Evolutionary conservation across 1,140 invertebrate genomes (phyloP), one percentile per base, ranked within the genome.

Genomic region (Bombus picipes): DNA sequence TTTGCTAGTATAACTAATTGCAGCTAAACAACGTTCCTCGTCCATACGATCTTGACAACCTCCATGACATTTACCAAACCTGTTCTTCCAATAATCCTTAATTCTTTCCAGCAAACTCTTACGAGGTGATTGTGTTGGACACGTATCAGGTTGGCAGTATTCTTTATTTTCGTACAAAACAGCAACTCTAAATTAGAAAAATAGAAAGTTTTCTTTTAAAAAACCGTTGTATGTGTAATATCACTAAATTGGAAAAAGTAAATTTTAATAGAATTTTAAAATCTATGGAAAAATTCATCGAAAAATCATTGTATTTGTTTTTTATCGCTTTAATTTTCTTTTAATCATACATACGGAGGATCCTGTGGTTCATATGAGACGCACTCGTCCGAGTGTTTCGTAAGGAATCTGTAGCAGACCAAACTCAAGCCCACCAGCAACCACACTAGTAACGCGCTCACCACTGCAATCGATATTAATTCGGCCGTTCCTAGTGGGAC

Each of bases 141-240:
- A 86, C 1, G 57, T 90, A 18, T 91, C 89, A 12, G 77, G 22
- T 15, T 91, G 65, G n/a, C 91, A 91, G 43, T 89, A 94, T 13
- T 93, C 89, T 3, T 62, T 72, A 74, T 93, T 94, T 41, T 91
- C 78, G 47, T 93, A 94, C 18, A 94, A 77, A 70, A 91, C 86
- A 32, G 87, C 87, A 25, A 92, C 87, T 9, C 93, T 94, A 37
- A 53, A 86, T 79, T 34, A 53, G 18, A 53, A 53, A 47, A 47
- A 59, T 2, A 65, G 57, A 13, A 43, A 74, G 71, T 53, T 8
- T 22, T 53, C 18, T 53, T 47, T 53, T 8, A 22, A 22, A 22
- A 22, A 53, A 2, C 5, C 18, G 18, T 53, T 22, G 47, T 2
- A 53, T 53, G 1, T 22, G 47, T 22, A 53, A 53, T 53, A 53